Percentiles rank a stretch among this genome's conserved stretches.
phyloP scores from a whole-genome alignment of 1,140 invertebrate species.

The Magallana gigas region DNA sequence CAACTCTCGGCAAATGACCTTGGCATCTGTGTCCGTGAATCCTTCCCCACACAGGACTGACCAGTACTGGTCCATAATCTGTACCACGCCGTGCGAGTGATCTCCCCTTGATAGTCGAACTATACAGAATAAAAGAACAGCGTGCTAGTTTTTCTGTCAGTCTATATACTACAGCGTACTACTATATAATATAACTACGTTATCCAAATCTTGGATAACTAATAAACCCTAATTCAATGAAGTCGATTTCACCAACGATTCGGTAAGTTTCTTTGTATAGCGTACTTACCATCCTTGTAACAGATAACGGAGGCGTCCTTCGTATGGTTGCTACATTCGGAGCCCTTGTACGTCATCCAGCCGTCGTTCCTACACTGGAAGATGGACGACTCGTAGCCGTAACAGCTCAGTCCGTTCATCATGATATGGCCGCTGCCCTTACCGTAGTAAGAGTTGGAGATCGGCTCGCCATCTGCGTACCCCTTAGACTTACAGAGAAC shows the following conservation, averaged over 20 bases:
- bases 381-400: slow-evolving; percentile 65
- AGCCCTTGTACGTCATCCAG: slow-evolving; percentile 60
- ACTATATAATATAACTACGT: too few relatives aligned
- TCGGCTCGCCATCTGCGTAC: slow-evolving; percentile 63
- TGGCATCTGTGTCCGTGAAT: slow-evolving; percentile 64
- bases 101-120: slow-evolving; percentile 66
- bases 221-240: too few relatives aligned
- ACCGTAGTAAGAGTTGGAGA: slow-evolving; percentile 65
- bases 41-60: slow-evolving; percentile 66
- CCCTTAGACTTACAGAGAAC: slow-evolving; percentile 65
- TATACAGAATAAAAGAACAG: slow-evolving; percentile 39
- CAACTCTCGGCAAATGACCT: slow-evolving; percentile 64
- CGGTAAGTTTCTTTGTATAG: too few relatives aligned
- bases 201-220: too few relatives aligned
- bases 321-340: slow-evolving; percentile 61
- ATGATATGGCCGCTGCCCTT: slow-evolving; percentile 65
- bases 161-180: too few relatives aligned
- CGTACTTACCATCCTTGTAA: slow-evolving; percentile 66
- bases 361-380: slow-evolving; percentile 66
- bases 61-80: slow-evolving; percentile 65
- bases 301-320: slow-evolving; percentile 70
- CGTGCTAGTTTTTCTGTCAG: background rate
- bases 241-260: too few relatives aligned
- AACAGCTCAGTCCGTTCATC: slow-evolving; percentile 67
- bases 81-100: slow-evolving; percentile 68